Conservation (phyloP, 2,888 invertebrate species). For the Cephus sareptanus region DNA sequence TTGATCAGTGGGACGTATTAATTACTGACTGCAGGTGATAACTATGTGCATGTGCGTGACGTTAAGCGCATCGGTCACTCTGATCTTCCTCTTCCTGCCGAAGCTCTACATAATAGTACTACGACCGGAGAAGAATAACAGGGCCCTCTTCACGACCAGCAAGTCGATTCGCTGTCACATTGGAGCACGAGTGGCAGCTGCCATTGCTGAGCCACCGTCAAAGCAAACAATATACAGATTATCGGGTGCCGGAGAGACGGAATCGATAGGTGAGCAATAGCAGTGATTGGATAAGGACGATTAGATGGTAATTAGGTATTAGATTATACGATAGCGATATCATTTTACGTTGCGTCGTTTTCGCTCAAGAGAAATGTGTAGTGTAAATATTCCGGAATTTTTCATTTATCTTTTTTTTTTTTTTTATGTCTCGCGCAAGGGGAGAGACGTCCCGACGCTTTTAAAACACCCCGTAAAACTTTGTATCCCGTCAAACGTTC, state of each 20-base stretch:
- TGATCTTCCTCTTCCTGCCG: slow-evolving; percentile 78
- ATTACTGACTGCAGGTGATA: slow-evolving; percentile 38
- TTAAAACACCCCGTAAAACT: background rate
- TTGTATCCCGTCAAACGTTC: background rate
- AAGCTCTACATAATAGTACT: slow-evolving; percentile 81
- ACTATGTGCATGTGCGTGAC: slow-evolving; percentile 76
- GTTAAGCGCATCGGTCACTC: slow-evolving; percentile 78
- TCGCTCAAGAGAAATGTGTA: background rate
- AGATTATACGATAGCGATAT: background rate
- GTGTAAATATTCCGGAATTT: background rate
- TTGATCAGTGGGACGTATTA: background rate
- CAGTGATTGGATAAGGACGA: background rate
- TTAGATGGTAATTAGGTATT: background rate
- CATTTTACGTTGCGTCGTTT: background rate
- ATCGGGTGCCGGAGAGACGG: slow-evolving; percentile 31
- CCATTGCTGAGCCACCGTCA: slow-evolving; percentile 49
- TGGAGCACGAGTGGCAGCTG: slow-evolving; percentile 68
- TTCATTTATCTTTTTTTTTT: background rate
- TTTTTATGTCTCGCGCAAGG: background rate
- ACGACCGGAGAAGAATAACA: slow-evolving; percentile 80
- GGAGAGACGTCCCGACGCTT: background rate
- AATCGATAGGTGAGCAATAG: slow-evolving; percentile 26
- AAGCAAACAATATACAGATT: slow-evolving; percentile 43
- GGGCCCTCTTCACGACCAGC: slow-evolving; percentile 75
- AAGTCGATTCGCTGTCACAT: slow-evolving; percentile 73